Base-by-base conservation (phyloP, 1,140 invertebrate species). In the Aphelenchoides fujianensis region DNA sequence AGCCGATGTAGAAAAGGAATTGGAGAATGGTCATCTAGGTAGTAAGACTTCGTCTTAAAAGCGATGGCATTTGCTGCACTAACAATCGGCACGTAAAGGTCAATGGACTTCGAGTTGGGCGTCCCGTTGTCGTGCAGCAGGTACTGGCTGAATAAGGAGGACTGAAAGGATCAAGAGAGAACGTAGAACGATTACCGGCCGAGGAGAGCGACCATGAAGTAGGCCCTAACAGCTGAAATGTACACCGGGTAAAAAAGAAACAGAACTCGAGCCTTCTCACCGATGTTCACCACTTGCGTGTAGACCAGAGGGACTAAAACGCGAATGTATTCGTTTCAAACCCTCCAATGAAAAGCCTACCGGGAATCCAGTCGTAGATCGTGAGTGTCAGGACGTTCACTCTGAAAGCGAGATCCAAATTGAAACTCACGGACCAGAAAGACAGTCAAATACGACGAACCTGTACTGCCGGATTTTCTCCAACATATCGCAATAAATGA, bases 11-110 rank as follows among this genome's bases (percentile, higher is more conserved):
- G 52, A 78, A 78, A 19, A 78, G 30, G 37, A 78, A 78, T 69
- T 82, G 74, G 31, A 79, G 37, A 75, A 82, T 79, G 36, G 75
- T 74, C 79, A 84, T 84, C n/a, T n/a, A n/a, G n/a, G n/a, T n/a
- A n/a, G n/a, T n/a, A n/a, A n/a, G n/a, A n/a, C n/a, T n/a, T n/a
- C n/a, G n/a, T n/a, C n/a, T n/a, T n/a, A n/a, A n/a, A n/a, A n/a
- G n/a, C n/a, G n/a, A n/a, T n/a, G n/a, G n/a, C n/a, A n/a, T n/a
- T n/a, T n/a, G n/a, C n/a, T n/a, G n/a, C n/a, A n/a, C n/a, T n/a
- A n/a, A n/a, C n/a, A 32, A 82, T 72, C 1, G 81, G 81, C 0
- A 82, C 57, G 57, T 72, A 73, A 5, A 82, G 35, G 72, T 82
- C 81, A 57, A 83, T 64, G 16, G 36, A 30, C 5, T 16, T 31